A percentile compares a stretch with the other conserved stretches of the same genome.
These are phyloP conservation scores for Myotis yumanensis DNA, from an alignment of 2,113 vertebrate species.

Conservation along the genomic window DNA sequence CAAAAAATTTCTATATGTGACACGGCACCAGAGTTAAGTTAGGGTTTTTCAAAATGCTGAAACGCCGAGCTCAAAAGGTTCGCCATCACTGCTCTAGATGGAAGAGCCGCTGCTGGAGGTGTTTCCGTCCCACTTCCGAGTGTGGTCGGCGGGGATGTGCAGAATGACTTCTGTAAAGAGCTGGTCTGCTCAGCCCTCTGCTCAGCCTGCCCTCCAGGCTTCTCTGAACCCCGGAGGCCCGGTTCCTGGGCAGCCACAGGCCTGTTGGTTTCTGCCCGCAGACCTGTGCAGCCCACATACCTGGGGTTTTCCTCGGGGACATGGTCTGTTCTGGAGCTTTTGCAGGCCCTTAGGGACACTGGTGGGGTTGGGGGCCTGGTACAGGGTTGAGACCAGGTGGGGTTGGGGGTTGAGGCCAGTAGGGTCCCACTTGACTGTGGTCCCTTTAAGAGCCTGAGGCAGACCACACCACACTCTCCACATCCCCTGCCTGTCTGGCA, in stretches of 20 bases:
- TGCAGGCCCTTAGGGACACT: no score
- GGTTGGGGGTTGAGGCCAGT: neutral
- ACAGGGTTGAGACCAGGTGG: neutral
- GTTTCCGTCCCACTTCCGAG: neutral
- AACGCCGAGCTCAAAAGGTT: no score
- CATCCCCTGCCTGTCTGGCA: neutral
- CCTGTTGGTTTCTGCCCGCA: neutral
- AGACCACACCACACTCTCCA: rapidly evolving
- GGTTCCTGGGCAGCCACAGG: neutral
- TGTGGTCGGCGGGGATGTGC: rapidly evolving
- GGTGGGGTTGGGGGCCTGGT: neutral
- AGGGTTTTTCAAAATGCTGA: no score
- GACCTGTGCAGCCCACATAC: rapidly evolving
- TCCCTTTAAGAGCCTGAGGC: neutral
- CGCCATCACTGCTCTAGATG: neutral
- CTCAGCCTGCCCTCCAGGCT: neutral
- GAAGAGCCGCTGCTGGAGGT: neutral
- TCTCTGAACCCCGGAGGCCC: neutral
- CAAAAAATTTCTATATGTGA: no score
- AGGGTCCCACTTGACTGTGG: neutral
- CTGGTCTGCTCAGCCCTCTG: neutral
- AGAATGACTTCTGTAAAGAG: rapidly evolving
- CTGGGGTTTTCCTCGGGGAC: neutral
- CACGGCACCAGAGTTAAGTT: no score
- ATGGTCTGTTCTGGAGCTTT: rapidly evolving